A percentile compares a stretch with the other conserved stretches of the same genome.
Conservation (phyloP, 1,140 invertebrate genomes). For the Diplogasteroides magnus region DNA sequence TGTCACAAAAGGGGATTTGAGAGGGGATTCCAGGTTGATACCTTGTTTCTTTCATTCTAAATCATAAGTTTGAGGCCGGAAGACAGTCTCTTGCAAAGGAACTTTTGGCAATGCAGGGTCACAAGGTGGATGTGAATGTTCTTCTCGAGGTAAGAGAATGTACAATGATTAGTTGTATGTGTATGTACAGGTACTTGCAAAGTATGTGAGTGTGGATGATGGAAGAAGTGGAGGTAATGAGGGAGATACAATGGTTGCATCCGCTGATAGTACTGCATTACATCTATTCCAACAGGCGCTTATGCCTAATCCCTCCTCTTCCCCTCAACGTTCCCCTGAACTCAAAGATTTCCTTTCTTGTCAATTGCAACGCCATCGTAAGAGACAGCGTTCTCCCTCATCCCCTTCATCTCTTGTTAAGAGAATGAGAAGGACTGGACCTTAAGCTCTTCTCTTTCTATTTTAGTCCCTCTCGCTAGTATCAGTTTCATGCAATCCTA, state of each 20-base stretch:
- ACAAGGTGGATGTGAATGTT: background rate
- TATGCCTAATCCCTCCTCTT: background rate
- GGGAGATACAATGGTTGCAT: background rate
- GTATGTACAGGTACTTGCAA: conserved; percentile 10
- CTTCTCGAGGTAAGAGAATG: background rate
- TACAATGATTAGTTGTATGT: conserved; percentile 25
- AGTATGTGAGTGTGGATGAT: conserved; percentile 18
- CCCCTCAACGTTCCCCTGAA: conserved; percentile 29
- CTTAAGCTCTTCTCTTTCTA: too few relatives aligned
- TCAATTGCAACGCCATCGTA: conserved; percentile 44
- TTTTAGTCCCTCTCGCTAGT: too few relatives aligned
- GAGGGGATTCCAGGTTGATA: conserved; percentile 37
- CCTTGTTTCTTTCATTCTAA: background rate
- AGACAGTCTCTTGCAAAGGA: background rate
- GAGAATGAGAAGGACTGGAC: conserved; percentile 1
- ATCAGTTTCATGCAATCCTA: too few relatives aligned
- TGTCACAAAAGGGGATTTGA: conserved; percentile 43
- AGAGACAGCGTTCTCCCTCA: conserved; percentile 41
- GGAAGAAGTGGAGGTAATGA: conserved; percentile 18
- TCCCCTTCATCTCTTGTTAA: background rate
- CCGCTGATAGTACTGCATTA: conserved; percentile 31
- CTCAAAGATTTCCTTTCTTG: conserved; percentile 40
- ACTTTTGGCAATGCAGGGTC: background rate
- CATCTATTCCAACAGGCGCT: conserved; percentile 39
- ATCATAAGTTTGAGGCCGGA: background rate